These are phyloP conservation scores for Burhinus bistriatus DNA, from an alignment of 2,113 vertebrate species.

Conservation along the genomic window DNA sequence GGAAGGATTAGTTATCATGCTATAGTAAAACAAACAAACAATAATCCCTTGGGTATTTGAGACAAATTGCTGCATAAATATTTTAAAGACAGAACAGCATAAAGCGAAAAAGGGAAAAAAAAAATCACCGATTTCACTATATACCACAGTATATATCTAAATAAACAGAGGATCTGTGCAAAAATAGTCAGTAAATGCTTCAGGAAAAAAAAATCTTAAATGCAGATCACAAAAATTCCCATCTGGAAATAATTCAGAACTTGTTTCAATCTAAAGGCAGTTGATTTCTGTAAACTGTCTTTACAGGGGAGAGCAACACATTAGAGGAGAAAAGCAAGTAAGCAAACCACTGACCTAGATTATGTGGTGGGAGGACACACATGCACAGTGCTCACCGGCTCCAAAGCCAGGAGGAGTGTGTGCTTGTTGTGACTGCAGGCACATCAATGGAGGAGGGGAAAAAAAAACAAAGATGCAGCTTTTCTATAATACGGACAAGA, in stretches of 20 bases:
- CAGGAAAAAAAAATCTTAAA: neutral
- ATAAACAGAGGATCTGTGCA: neutral
- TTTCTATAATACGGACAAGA: neutral
- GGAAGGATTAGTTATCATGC: neutral
- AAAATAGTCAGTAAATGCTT: neutral
- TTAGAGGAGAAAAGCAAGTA: neutral
- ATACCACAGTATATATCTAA: neutral
- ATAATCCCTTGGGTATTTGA: constrained; percentile 9
- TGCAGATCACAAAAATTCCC: neutral
- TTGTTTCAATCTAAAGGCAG: neutral
- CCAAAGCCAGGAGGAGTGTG: neutral
- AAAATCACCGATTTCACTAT: neutral
- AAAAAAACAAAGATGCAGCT: neutral
- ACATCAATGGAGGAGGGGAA: fast-evolving
- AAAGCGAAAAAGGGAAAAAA: neutral
- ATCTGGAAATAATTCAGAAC: constrained; percentile 11
- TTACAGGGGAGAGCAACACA: neutral
- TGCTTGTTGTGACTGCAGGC: neutral
- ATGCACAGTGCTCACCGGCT: neutral
- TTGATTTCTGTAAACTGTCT: neutral
- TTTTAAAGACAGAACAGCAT: neutral
- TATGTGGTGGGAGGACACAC: neutral
- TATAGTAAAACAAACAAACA: constrained; percentile 44
- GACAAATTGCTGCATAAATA: constrained; percentile 52
- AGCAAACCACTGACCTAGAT: neutral